Evolutionary conservation across 1,140 invertebrate genomes (phyloP).

Genomic region (Geopemphigus sp.): DNA sequence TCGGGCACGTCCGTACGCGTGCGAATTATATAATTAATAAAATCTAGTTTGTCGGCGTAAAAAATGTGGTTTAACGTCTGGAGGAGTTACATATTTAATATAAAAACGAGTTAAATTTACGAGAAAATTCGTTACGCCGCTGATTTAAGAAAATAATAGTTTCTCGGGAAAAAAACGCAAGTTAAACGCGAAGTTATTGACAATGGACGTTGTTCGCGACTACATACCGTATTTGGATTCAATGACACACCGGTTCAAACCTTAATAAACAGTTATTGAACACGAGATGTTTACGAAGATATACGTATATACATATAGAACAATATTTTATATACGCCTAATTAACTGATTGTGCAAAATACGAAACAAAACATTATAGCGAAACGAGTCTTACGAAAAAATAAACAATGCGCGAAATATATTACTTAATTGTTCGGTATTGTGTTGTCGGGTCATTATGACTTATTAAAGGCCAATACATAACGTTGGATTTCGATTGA

Average conservation of each 20-base stretch:
- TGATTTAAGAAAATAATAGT: neutral
- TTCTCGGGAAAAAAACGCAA: constrained; percentile 17
- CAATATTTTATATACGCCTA: neutral
- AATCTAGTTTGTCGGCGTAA: too few species aligned
- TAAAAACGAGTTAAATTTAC: neutral
- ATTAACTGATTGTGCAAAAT: neutral
- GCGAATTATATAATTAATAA: too few species aligned
- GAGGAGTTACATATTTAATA: neutral
- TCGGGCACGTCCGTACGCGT: too few species aligned
- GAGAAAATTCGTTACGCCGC: neutral
- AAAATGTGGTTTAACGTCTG: neutral
- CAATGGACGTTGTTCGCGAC: neutral
- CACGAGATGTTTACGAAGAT: neutral
- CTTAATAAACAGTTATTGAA: neutral
- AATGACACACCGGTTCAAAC: neutral
- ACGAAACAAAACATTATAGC: neutral
- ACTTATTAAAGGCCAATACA: neutral
- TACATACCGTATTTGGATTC: constrained; percentile 14
- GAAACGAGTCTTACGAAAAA: neutral
- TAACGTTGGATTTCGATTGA: neutral
- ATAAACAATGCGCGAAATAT: neutral
- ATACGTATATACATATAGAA: neutral
- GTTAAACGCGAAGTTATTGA: neutral
- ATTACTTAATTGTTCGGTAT: neutral
- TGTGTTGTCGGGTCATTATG: neutral